Percentiles rank a stretch among this genome's conserved stretches.
phyloP scores from a whole-genome alignment of 2,113 vertebrate genomes.

The Colossoma macropomum region DNA sequence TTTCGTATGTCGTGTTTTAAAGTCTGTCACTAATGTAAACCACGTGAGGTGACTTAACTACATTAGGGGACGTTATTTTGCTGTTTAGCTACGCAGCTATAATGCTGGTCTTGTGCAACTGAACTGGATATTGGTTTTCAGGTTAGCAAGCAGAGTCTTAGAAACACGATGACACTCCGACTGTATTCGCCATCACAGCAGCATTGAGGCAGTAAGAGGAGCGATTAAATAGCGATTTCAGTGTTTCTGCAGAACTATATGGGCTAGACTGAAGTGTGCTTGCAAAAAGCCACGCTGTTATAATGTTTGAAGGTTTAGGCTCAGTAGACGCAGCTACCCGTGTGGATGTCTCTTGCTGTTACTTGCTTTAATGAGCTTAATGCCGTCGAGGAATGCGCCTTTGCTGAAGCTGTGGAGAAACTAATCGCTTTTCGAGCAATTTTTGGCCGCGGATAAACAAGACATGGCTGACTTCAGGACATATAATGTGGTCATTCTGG shows the following conservation, averaged over 20 bases:
- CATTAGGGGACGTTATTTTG: neutral
- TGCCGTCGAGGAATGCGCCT: neutral
- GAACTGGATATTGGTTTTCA: no score
- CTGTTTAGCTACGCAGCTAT: neutral
- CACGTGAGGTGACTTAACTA: neutral
- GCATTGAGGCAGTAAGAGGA: neutral
- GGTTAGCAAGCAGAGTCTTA: no score
- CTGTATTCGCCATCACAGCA: no score
- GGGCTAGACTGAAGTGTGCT: neutral
- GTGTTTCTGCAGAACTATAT: neutral
- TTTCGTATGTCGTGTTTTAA: neutral
- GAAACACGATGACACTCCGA: no score
- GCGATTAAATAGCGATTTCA: no score
- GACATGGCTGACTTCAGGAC: slow-evolving; percentile 77
- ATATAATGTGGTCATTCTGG: slow-evolving; percentile 79
- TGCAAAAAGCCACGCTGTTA: neutral
- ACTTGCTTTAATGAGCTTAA: neutral
- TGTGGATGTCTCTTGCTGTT: neutral
- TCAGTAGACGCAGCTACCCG: neutral
- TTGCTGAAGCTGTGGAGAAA: neutral
- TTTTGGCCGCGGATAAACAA: neutral
- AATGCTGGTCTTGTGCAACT: no score
- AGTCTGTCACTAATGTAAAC: neutral
- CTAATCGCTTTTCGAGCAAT: no score
- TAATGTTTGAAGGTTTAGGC: neutral